Percentiles rank a stretch among this genome's conserved stretches.
phyloP scores from a whole-genome alignment of 1,140 invertebrate genomes.

The Hypothenemus hampei region DNA sequence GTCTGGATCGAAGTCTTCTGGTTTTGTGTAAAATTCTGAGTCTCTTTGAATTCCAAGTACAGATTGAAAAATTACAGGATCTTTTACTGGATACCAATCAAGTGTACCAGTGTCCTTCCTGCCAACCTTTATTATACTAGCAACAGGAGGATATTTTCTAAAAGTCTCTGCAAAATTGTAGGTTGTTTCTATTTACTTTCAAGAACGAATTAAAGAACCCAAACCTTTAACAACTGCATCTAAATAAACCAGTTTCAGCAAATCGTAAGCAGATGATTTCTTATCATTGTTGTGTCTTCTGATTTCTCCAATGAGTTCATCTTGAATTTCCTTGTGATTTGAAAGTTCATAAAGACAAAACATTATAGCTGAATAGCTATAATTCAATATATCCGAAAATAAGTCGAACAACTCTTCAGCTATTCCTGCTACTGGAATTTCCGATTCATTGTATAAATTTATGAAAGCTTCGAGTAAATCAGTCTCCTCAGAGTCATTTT shows the following conservation, averaged over 20 bases:
- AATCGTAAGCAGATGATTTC: slow-evolving; percentile 6
- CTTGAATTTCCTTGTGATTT: slow-evolving; percentile 26
- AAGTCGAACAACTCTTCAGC: slow-evolving; percentile 15
- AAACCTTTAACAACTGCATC: slow-evolving; percentile 29
- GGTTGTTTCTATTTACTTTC: neutral
- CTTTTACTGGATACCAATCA: slow-evolving; percentile 27
- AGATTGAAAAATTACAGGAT: slow-evolving; percentile 45
- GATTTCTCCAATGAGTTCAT: slow-evolving; percentile 31
- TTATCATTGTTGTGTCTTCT: slow-evolving; percentile 28
- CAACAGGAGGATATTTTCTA: slow-evolving; percentile 28
- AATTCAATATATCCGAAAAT: slow-evolving; percentile 12
- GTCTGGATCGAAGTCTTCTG: slow-evolving; percentile 38
- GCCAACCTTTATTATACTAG: slow-evolving; percentile 13
- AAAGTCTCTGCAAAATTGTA: slow-evolving; percentile 29
- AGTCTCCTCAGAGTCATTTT: slow-evolving; percentile 19
- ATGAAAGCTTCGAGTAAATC: slow-evolving; percentile 26
- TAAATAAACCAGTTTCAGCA: slow-evolving; percentile 24
- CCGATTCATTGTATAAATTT: slow-evolving; percentile 8
- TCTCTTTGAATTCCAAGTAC: slow-evolving; percentile 56
- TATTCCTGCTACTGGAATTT: slow-evolving; percentile 5
- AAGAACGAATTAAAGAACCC: neutral
- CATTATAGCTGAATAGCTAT: slow-evolving; percentile 11
- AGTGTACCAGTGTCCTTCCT: slow-evolving; percentile 3
- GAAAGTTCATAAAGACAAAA: slow-evolving; percentile 30
- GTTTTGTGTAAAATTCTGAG: slow-evolving; percentile 43